Evolutionary conservation across 2,888 invertebrate species (phyloP).

Genomic region (Meganola albula): DNA sequence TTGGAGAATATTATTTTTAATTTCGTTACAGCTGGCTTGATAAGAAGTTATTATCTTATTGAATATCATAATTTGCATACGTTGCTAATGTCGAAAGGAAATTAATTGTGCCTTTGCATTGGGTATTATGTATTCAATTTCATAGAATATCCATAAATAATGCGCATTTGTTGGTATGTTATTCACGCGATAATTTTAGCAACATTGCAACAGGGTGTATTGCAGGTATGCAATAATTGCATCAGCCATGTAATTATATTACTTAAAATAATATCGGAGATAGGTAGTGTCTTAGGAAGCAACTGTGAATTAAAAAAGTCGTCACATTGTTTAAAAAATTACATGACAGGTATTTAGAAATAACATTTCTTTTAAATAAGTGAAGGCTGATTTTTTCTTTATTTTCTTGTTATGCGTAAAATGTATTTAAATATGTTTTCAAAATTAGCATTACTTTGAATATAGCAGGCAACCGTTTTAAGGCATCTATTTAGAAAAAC

Average conservation of each 20-base stretch:
- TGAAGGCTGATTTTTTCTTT: too few species aligned
- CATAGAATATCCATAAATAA: constrained; percentile 27
- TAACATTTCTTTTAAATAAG: too few species aligned
- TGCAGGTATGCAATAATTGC: constrained; percentile 27
- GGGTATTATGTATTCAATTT: constrained; percentile 29
- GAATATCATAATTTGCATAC: constrained; percentile 36
- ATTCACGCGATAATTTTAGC: constrained; percentile 24
- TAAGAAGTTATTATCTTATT: constrained; percentile 26
- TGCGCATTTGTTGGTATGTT: constrained; percentile 11
- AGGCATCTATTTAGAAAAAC: too few species aligned
- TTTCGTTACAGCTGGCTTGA: constrained; percentile 38
- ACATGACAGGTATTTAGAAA: too few species aligned
- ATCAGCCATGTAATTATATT: constrained; percentile 28
- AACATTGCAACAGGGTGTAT: constrained; percentile 24
- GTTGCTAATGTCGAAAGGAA: constrained; percentile 25
- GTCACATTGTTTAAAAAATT: too few species aligned
- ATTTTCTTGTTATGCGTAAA: too few species aligned
- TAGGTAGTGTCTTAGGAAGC: too few species aligned
- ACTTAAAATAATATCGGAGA: too few species aligned
- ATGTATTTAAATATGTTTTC: too few species aligned
- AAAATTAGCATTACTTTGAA: too few species aligned
- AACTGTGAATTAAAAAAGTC: too few species aligned
- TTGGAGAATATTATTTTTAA: constrained; percentile 36
- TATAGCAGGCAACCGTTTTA: too few species aligned
- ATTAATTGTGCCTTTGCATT: constrained; percentile 28